Evolutionary conservation across 2,797 vertebrate species (phyloP), one percentile per base, ranked within the genome.

Genomic region (Catamblyrhynchus diadema): DNA sequence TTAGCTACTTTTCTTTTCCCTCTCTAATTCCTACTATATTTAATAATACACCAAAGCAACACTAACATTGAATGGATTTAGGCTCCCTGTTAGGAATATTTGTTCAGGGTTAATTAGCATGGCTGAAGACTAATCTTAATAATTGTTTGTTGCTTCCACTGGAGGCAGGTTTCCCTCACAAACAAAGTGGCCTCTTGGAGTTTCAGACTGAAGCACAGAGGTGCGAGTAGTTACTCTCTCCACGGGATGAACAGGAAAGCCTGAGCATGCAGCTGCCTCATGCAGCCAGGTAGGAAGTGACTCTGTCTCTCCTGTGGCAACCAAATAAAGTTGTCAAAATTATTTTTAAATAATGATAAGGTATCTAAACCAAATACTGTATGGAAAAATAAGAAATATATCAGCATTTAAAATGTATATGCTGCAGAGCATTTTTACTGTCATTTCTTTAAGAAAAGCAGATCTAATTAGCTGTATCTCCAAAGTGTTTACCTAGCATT

Each of bases 391-490:
- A 93, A 95, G 90, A 73, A 96, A 93, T 90, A 90, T 66, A 94
- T 90, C 96, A 96, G 93, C 94, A 97, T 96, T 96, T 97, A 95
- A 96, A 95, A 96, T 91, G 82, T 96, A 95, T 91, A 94, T 86
- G 90, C 86, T 95, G 92, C 86, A 79, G 92, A 97, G 81, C 89
- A 96, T 97, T 97, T 98, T 98, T 97, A 96, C 96, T 93, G 93
- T 95, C 93, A 91, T 96, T 97, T 97, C 96, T 96, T 97, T 97
- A 97, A 98, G 98, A 98, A 98, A 98, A 98, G 98, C 97, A 95
- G 98, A 97, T 98, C 98, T 99, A 99, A 99, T 99, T 99, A 99
- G 98, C 98, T 97, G 97, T 98, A 98, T 98, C 97, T 98, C 98
- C 98, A 98, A 98, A 98, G 97, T 98, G 98, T 98, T 97, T 98